These are phyloP conservation scores for Sciurus vulgaris DNA, from an alignment of 2,797 vertebrate genomes.

Conservation along the genomic window DNA sequence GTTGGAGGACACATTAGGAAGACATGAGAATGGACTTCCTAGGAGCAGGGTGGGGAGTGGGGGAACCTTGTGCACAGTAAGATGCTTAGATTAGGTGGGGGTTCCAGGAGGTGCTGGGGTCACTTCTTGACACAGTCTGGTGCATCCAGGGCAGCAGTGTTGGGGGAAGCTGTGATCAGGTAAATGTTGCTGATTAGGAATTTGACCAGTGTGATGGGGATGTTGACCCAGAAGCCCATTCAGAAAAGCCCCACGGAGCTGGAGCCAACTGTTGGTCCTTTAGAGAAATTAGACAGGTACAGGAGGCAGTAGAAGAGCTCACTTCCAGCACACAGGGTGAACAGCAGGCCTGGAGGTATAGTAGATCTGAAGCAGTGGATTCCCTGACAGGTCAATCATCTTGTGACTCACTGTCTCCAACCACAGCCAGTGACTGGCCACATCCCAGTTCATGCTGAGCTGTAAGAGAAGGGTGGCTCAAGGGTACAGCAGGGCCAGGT, in stretches of 20 bases:
- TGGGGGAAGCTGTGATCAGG: constrained; percentile 92
- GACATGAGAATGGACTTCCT: constrained; percentile 40
- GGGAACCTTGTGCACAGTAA: background rate
- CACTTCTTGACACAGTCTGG: constrained; percentile 89
- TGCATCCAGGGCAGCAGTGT: constrained; percentile 93
- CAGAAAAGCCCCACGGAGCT: constrained; percentile 84
- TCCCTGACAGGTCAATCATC: constrained; percentile 93
- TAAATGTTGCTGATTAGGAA: constrained; percentile 92
- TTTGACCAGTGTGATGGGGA: constrained; percentile 90
- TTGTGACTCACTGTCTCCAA: constrained; percentile 93
- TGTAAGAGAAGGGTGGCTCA: constrained; percentile 93
- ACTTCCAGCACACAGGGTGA: constrained; percentile 94
- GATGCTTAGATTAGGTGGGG: constrained; percentile 32
- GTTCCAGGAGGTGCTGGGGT: background rate
- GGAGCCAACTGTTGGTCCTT: constrained; percentile 88
- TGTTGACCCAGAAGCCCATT: constrained; percentile 87
- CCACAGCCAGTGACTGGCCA: constrained; percentile 96
- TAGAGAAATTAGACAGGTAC: constrained; percentile 91
- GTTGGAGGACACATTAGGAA: constrained; percentile 43
- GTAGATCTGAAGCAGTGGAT: constrained; percentile 92
- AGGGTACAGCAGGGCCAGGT: constrained; percentile 94
- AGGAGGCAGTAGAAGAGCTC: constrained; percentile 95
- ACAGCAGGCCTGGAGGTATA: constrained; percentile 93
- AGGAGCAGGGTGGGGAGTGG: background rate
- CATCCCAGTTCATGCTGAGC: constrained; percentile 94